A percentile compares a stretch with the other conserved stretches of the same genome.
Evolutionary conservation across 2,888 invertebrate genomes (phyloP).

Genomic region (Hedychridium roseum): DNA sequence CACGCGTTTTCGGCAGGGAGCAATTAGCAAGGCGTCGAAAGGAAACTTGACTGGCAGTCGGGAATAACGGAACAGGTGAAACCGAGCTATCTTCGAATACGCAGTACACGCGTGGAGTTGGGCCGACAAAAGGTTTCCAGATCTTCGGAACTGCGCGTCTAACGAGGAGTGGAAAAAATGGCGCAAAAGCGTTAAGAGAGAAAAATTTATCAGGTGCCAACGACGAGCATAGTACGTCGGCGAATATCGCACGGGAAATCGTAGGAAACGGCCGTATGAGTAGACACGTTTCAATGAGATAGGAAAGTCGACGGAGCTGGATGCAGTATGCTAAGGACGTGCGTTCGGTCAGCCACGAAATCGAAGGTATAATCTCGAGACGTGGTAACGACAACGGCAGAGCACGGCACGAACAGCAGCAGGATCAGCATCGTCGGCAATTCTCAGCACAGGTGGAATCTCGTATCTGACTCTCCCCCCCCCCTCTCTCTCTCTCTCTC

Average conservation of each 20-base stretch:
- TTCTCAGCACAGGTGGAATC: conserved; percentile 59
- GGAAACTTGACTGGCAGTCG: conserved; percentile 37
- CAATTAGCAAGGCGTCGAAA: conserved; percentile 41
- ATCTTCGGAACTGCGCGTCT: neutral
- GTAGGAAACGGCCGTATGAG: no score
- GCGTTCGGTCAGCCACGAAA: no score
- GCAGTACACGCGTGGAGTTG: neutral
- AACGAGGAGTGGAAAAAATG: neutral
- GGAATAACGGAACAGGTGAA: conserved; percentile 37
- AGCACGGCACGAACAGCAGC: conserved; percentile 39
- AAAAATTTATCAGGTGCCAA: conserved; percentile 19
- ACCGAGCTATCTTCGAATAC: conserved; percentile 16
- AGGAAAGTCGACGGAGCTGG: no score
- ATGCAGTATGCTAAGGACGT: no score
- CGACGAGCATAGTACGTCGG: no score
- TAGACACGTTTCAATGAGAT: no score
- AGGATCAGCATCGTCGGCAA: conserved; percentile 25
- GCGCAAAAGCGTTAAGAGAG: neutral
- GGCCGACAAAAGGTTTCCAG: neutral
- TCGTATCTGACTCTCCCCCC: conserved; percentile 53
- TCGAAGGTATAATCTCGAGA: conserved; percentile 40
- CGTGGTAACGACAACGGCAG: conserved; percentile 22
- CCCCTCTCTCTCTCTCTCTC: no score
- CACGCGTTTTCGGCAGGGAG: conserved; percentile 28
- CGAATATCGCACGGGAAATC: no score